These are phyloP conservation scores for Gymnorhina tibicen DNA, from an alignment of 2,113 vertebrate genomes.

Conservation along the genomic window DNA sequence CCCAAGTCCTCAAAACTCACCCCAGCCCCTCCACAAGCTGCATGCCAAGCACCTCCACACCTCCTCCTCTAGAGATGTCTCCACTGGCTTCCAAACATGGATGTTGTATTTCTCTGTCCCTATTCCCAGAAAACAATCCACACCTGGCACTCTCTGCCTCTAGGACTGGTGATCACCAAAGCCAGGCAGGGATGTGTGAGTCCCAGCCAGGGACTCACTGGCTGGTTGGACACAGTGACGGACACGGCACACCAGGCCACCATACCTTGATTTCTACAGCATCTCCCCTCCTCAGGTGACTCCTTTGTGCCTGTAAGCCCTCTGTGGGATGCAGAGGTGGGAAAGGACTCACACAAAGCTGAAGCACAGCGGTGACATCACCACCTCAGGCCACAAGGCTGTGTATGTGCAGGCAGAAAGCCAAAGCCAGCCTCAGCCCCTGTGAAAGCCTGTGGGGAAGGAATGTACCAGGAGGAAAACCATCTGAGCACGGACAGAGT, in stretches of 20 bases:
- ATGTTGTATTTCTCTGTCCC: neutral
- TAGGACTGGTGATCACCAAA: neutral
- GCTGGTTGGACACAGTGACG: accelerated
- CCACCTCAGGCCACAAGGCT: neutral
- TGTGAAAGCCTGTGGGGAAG: neutral
- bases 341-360: neutral
- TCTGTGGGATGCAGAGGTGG: neutral
- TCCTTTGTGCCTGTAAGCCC: neutral
- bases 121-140: neutral
- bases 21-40: neutral
- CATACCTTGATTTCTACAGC: neutral
- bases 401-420: neutral
- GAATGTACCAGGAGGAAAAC: neutral
- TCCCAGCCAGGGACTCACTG: neutral
- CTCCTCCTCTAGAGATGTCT: neutral
- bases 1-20: neutral
- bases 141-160: neutral
- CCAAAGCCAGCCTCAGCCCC: neutral
- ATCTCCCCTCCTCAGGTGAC: neutral
- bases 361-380: accelerated
- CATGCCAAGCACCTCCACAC: neutral
- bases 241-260: neutral
- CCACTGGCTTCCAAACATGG: neutral
- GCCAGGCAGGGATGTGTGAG: too few relatives aligned
- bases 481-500: neutral